A percentile compares a stretch with the other conserved stretches of the same genome.
phyloP scores from a whole-genome alignment of 2,797 vertebrate genomes.

The Karalla daura region DNA sequence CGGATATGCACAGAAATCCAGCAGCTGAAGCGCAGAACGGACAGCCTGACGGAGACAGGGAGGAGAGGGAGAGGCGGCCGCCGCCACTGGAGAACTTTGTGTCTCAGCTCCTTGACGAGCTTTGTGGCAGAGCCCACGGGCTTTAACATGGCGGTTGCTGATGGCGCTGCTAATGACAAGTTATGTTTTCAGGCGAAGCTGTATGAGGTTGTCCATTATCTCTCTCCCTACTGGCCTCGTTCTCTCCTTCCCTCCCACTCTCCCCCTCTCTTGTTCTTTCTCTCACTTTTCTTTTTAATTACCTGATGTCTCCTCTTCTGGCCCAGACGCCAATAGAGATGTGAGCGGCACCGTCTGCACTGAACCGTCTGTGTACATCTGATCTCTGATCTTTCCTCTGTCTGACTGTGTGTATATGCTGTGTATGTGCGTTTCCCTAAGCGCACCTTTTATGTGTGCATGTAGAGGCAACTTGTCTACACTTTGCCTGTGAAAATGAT shows the following conservation, averaged over 20 bases:
- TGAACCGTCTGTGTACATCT: conserved; percentile 65
- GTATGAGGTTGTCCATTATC: conserved; percentile 72
- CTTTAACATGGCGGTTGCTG: conserved; percentile 52
- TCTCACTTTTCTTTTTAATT: conserved; percentile 81
- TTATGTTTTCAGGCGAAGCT: conserved; percentile 73
- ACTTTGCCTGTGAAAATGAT: conserved; percentile 32
- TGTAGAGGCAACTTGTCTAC: conserved; percentile 42
- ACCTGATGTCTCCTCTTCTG: conserved; percentile 79
- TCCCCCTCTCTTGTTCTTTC: conserved; percentile 51
- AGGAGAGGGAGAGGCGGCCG: conserved; percentile 10
- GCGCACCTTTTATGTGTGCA: conserved; percentile 38
- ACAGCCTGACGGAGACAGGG: neutral
- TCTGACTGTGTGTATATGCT: conserved; percentile 45
- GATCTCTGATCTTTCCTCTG: conserved; percentile 67
- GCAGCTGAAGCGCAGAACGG: conserved; percentile 18
- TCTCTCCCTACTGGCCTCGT: conserved; percentile 64
- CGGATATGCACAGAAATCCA: conserved; percentile 13
- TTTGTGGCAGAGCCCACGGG: conserved; percentile 30
- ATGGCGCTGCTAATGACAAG: conserved; percentile 68
- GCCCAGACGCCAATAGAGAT: conserved; percentile 76
- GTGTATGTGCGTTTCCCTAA: conserved; percentile 34
- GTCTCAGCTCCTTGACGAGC: conserved; percentile 24
- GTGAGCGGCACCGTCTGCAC: conserved; percentile 67
- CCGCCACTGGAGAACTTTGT: conserved; percentile 38
- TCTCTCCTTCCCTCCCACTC: conserved; percentile 52